Evolutionary conservation across 1,140 invertebrate genomes (phyloP).

Genomic region (Atopsyche davidsoni): DNA sequence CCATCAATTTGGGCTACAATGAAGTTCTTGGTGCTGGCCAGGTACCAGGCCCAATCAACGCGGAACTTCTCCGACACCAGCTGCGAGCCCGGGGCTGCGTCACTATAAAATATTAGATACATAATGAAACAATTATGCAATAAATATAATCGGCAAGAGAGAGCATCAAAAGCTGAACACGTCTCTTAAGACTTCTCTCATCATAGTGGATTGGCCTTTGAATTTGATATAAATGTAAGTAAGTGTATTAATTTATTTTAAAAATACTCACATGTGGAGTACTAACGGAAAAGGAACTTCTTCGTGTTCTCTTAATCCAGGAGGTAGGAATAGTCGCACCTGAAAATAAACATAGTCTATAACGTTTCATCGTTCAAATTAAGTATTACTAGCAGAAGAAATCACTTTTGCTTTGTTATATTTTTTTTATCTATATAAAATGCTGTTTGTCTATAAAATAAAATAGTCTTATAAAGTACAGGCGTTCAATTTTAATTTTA

Average conservation of each 20-base stretch:
- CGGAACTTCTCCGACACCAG: constrained; percentile 67
- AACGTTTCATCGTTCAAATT: constrained; percentile 39
- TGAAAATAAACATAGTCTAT: neutral
- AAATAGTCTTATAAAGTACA: too few relatives aligned
- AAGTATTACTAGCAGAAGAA: neutral
- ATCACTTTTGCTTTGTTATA: neutral
- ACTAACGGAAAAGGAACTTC: constrained; percentile 76
- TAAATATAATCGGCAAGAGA: neutral
- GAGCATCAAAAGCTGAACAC: too few relatives aligned
- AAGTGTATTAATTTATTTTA: neutral
- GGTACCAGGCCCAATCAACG: constrained; percentile 70
- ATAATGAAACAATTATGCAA: constrained; percentile 10
- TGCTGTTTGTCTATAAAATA: too few relatives aligned
- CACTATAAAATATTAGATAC: constrained; percentile 41
- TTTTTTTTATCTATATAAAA: neutral
- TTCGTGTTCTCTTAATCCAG: constrained; percentile 72
- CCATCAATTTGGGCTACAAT: constrained; percentile 76
- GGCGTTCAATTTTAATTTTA: too few relatives aligned
- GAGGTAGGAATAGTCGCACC: constrained; percentile 68
- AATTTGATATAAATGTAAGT: too few relatives aligned
- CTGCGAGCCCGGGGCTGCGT: constrained; percentile 70
- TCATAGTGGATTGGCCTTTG: too few relatives aligned
- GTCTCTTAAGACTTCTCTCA: too few relatives aligned
- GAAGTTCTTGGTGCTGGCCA: constrained; percentile 67
- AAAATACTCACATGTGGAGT: constrained; percentile 65